A percentile compares a stretch with the other conserved stretches of the same genome.
These are phyloP conservation scores for Eristalinus sepulchralis DNA, from an alignment of 2,888 invertebrate genomes.

Conservation along the genomic window DNA sequence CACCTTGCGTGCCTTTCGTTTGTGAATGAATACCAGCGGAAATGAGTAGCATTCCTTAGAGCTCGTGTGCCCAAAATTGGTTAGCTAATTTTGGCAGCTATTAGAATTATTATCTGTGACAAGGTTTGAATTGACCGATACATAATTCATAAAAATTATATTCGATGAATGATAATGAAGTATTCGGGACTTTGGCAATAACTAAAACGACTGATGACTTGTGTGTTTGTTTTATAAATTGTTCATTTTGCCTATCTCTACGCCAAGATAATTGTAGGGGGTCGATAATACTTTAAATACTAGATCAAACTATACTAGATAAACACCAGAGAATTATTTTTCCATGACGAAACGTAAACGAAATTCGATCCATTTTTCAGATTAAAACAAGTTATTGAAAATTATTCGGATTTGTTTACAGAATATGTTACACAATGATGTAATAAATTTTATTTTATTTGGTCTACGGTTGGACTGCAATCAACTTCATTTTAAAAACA, in stretches of 20 bases:
- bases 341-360: too few relatives aligned
- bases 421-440: too few relatives aligned
- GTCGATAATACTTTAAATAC: background rate
- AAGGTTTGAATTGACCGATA: background rate
- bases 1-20: constrained; percentile 41
- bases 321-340: too few relatives aligned
- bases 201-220: background rate
- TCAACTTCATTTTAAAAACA: too few relatives aligned
- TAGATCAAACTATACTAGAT: too few relatives aligned
- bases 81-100: constrained; percentile 26
- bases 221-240: background rate
- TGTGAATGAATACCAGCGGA: constrained; percentile 44
- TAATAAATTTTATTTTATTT: too few relatives aligned
- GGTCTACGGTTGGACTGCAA: too few relatives aligned
- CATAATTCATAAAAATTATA: background rate
- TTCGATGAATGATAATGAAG: background rate
- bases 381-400: too few relatives aligned
- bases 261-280: background rate
- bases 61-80: constrained; percentile 46
- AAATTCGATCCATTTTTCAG: too few relatives aligned
- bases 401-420: too few relatives aligned
- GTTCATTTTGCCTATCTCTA: background rate
- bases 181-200: background rate
- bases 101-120: constrained; percentile 26
- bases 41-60: constrained; percentile 53